Conservation (phyloP, 1,140 invertebrate genomes). For the Brachionus rubens region DNA sequence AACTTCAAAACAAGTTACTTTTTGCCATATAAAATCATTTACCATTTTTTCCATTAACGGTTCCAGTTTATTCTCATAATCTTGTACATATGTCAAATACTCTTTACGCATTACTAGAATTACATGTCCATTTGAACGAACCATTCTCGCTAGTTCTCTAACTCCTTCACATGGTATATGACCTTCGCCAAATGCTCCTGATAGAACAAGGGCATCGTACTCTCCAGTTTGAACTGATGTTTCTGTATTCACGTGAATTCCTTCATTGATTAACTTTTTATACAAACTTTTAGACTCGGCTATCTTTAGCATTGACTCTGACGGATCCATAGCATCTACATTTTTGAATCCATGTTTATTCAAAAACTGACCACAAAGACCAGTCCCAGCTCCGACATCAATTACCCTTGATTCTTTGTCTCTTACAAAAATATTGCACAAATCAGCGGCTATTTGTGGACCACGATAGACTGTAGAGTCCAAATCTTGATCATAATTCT, state of each 20-base stretch:
- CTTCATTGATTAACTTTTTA: constrained; percentile 49
- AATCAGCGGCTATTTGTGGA: constrained; percentile 15
- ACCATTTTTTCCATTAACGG: constrained; percentile 50
- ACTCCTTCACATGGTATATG: constrained; percentile 60
- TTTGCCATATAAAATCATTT: constrained; percentile 48
- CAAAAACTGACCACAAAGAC: constrained; percentile 53
- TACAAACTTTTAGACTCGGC: constrained; percentile 53
- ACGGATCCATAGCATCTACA: constrained; percentile 54
- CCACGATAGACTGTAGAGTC: constrained; percentile 19
- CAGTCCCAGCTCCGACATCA: constrained; percentile 58
- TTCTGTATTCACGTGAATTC: constrained; percentile 48
- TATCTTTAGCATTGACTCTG: constrained; percentile 54
- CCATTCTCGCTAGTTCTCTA: constrained; percentile 58
- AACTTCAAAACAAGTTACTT: constrained; percentile 47
- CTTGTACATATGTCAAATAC: constrained; percentile 51
- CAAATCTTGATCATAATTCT: constrained; percentile 19
- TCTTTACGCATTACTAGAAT: constrained; percentile 55
- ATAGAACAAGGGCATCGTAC: constrained; percentile 56
- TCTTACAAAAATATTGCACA: constrained; percentile 32
- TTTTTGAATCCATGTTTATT: constrained; percentile 50
- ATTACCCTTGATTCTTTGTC: constrained; percentile 50
- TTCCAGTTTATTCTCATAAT: constrained; percentile 52
- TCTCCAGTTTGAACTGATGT: constrained; percentile 50
- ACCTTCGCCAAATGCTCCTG: constrained; percentile 62
- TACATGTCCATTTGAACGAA: constrained; percentile 58